Conservation (phyloP, 1,140 invertebrate species). For the Heterodera schachtii region DNA sequence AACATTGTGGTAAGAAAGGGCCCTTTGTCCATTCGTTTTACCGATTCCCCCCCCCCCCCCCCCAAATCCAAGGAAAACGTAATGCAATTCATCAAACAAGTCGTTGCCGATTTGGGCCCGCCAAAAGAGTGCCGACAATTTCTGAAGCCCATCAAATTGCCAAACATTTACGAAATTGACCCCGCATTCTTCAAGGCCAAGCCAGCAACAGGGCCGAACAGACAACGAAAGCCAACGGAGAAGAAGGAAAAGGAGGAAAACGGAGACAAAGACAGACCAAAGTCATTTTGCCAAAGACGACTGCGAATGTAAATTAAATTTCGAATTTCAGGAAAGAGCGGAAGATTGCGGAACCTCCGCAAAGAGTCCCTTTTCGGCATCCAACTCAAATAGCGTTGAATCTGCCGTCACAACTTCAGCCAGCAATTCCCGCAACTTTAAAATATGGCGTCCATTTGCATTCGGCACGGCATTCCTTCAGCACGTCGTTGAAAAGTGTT, state of each 20-base stretch:
- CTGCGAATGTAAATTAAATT: neutral
- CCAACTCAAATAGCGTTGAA: conserved; percentile 24
- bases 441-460: conserved; percentile 9
- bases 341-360: neutral
- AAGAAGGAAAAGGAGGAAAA: conserved; percentile 11
- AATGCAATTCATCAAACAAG: conserved; percentile 54
- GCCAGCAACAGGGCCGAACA: conserved; percentile 9
- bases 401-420: conserved; percentile 13
- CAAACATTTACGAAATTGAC: conserved; percentile 50
- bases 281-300: neutral
- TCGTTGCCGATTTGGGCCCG: conserved; percentile 40
- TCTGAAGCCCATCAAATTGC: conserved; percentile 45
- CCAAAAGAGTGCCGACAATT: conserved; percentile 41
- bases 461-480: conserved; percentile 4
- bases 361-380: conserved; percentile 11
- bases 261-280: neutral
- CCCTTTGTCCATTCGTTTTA: neutral
- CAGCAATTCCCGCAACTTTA: neutral
- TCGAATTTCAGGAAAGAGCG: neutral
- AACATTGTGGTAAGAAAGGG: conserved; percentile 43
- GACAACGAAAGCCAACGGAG: neutral
- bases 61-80: conserved; percentile 40
- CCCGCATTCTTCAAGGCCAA: conserved; percentile 35
- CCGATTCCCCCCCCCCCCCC: neutral
- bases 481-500: conserved; percentile 5